Base-by-base conservation (phyloP, 2,113 vertebrate species). In the Taxidea taxus region DNA sequence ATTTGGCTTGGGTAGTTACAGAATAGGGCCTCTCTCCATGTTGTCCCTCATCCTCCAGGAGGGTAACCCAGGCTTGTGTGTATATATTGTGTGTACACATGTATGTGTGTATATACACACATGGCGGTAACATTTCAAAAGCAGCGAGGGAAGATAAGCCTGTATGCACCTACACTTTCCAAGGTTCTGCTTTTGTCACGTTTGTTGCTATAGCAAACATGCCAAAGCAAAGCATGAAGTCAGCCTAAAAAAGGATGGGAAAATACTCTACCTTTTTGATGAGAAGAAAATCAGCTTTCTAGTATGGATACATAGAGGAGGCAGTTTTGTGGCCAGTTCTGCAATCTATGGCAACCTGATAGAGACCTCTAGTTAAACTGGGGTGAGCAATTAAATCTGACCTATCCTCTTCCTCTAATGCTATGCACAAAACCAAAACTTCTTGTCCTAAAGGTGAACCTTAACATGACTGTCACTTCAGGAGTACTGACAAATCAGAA, bases 41-140 rank as follows among this genome's bases (percentile, higher is more conserved):
- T 21, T 7, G 3, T 47, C 23, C 9, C 29, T 81, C 34, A 39
- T 39, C 20, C 6, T 75, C 25, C 10, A n/a, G 25, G 44, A 83
- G 56, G 31, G 5, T 34, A 29, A 27, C 6, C 39, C 15, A 58
- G 6, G 47, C 16, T 75, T 16, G 14, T 20, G 66, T 0, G 0
- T 14, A 37, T 14, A 68, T 31, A 64, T 64, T 15, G 62, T 64
- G 18, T 11, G 3, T 39, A 6, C 39, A 37, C 37, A 37, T 37
- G 1, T 70, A 10, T 70, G 4, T 11, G 1, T 21, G 1, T 1
- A n/a, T 12, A 34, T 16, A 66, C 62, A 34, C 14, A 14, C 8
- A 34, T 29, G 12, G 12, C 3, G n/a, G 47, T 16, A 49, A 49
- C 6, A 13, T 31, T 42, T 75, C 31, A 58, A 25, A 25, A 82